These are phyloP conservation scores for Pluvialis apricaria DNA, from an alignment of 2,113 vertebrate genomes.

Conservation along the genomic window DNA sequence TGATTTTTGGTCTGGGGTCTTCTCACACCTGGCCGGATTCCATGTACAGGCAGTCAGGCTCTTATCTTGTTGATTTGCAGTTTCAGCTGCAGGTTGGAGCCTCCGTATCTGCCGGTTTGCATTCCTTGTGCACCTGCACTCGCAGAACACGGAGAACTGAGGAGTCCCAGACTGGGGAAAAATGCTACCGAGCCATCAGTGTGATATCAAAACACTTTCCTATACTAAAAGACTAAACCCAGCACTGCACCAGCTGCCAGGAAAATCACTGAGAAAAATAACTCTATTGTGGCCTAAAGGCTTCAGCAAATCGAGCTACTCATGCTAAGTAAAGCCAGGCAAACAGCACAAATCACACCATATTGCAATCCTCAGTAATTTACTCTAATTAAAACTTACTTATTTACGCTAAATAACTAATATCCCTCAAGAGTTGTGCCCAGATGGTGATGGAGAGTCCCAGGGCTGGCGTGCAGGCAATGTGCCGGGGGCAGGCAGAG, in stretches of 20 bases:
- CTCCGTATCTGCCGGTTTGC: no score
- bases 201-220: not conserved
- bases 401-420: not conserved
- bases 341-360: not conserved
- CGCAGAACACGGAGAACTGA: not conserved
- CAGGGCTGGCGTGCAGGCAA: not conserved
- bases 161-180: not conserved
- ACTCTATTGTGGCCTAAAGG: not conserved
- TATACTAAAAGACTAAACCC: not conserved
- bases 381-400: not conserved
- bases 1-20: no score
- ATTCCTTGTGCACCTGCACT: not conserved
- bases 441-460: not conserved
- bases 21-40: no score
- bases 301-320: not conserved
- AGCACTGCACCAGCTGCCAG: not conserved
- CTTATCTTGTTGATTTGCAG: no score
- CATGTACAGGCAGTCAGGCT: no score
- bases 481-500: no score
- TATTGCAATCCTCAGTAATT: not conserved
- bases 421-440: not conserved
- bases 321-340: not conserved
- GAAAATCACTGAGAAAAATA: not conserved
- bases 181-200: not conserved
- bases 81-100: no score